Conservation (phyloP, 2,113 vertebrate genomes). For the Oreochromis aureus region DNA sequence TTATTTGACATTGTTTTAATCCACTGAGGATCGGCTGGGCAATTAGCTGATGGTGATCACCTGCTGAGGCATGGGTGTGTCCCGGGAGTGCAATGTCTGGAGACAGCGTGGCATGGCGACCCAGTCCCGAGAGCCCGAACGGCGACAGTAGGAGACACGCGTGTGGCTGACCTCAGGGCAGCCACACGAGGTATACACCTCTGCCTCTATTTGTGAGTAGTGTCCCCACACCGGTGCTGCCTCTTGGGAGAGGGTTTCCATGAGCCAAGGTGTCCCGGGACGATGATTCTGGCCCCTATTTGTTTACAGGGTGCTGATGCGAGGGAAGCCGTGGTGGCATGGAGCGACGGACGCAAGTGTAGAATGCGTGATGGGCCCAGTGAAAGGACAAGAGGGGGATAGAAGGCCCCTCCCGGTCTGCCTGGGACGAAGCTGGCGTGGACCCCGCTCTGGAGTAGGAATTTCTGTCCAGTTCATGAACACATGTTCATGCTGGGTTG, state of each 20-base stretch:
- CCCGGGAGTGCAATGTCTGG: too few species aligned
- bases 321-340: background rate
- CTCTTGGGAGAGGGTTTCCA: background rate
- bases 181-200: background rate
- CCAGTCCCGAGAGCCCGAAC: background rate
- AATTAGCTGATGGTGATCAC: background rate
- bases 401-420: background rate
- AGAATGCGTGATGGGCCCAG: background rate
- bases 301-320: background rate
- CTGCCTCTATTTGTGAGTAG: background rate
- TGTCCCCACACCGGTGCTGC: too few species aligned
- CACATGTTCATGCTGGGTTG: background rate
- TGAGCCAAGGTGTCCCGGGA: background rate
- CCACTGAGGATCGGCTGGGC: background rate
- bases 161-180: too few species aligned
- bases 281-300: background rate
- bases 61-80: background rate
- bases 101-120: background rate
- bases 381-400: background rate
- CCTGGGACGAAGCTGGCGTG: background rate
- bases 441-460: background rate
- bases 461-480: background rate
- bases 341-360: rapidly evolving
- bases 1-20: background rate
- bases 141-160: too few species aligned